A percentile compares a stretch with the other conserved stretches of the same genome.
Evolutionary conservation across 2,797 vertebrate genomes (phyloP).

Genomic region (Sebastes steindachneri): DNA sequence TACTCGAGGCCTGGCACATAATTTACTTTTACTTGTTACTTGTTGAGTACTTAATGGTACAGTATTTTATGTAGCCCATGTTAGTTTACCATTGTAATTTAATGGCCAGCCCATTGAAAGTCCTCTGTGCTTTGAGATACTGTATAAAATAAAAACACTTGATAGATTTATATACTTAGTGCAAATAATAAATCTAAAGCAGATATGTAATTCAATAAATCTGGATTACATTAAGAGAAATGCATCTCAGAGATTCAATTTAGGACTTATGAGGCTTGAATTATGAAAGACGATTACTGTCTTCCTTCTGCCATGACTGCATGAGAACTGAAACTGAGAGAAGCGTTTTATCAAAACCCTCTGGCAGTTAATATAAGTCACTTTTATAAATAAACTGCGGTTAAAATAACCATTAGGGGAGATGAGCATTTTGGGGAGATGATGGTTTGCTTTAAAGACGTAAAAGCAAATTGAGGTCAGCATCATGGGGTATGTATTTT

Average conservation of each 20-base stretch:
- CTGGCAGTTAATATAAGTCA: constrained; percentile 44
- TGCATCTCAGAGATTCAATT: constrained; percentile 70
- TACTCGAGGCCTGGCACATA: constrained; percentile 25
- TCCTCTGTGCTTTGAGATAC: constrained; percentile 46
- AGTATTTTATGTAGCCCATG: constrained; percentile 63
- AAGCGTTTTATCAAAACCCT: constrained; percentile 42
- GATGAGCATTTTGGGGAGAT: constrained; percentile 48
- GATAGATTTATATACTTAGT: constrained; percentile 62
- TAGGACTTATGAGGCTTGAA: constrained; percentile 70
- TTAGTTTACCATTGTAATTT: constrained; percentile 65
- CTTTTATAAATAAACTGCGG: constrained; percentile 52
- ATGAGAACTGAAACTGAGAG: constrained; percentile 36
- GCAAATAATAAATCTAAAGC: constrained; percentile 74
- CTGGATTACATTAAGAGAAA: constrained; percentile 72
- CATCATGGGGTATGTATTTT: constrained; percentile 49
- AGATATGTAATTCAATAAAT: constrained; percentile 76
- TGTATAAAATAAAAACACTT: constrained; percentile 44
- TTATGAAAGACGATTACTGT: constrained; percentile 69
- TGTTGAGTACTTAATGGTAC: constrained; percentile 63
- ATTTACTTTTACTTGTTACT: constrained; percentile 66
- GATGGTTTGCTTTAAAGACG: constrained; percentile 52
- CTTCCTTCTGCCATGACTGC: constrained; percentile 49
- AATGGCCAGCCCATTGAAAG: constrained; percentile 46
- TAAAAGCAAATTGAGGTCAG: constrained; percentile 66
- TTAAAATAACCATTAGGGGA: constrained; percentile 34